Evolutionary conservation across 2,888 invertebrate genomes (phyloP), one percentile per base, ranked within the genome.

Genomic region (Tanypteryx hageni): DNA sequence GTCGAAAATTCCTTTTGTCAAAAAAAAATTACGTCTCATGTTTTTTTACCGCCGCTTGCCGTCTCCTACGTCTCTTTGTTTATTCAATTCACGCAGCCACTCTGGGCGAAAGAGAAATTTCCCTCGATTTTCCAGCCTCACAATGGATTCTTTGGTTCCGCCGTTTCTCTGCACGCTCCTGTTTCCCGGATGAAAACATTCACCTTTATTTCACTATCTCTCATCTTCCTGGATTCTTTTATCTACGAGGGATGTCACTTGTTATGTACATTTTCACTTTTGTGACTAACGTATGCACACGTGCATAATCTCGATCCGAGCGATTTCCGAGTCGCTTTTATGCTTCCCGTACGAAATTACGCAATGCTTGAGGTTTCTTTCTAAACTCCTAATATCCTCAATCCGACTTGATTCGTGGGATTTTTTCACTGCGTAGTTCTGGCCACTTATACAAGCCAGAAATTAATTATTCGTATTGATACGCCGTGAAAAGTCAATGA

Each of bases 21-120:
- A n/a, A 76, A 76, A 18, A 27, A 27, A 11, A 76, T 76, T 76
- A n/a, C 22, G 76, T 13, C 76, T 27, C 76, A 11, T 27, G 27
- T 27, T 13, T 27, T 76, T 76, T 13, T 76, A 13, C 18, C 22
- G 13, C 18, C 76, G 76, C 76, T 76, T 27, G 22, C 22, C 11
- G 76, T 76, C 27, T 76, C 76, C 13, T 27, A 8, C 76, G 22
- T 27, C 76, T 76, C 22, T 76, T 76, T 76, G 76, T 27, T 27
- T 27, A 76, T 76, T 76, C 76, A 11, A 76, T 76, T 76, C 76
- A 76, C 76, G 76, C 76, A 27, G 13, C 68, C 68, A n/a, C 68
- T 76, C 27, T 27, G 76, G 68, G n/a, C 18, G 68, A n/a, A 68
- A 68, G 68, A 76, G 76, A 76, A 27, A 76, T 76, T 27, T 76